These are phyloP conservation scores for Endomychus coccineus DNA, from an alignment of 2,888 invertebrate species.

Conservation along the genomic window DNA sequence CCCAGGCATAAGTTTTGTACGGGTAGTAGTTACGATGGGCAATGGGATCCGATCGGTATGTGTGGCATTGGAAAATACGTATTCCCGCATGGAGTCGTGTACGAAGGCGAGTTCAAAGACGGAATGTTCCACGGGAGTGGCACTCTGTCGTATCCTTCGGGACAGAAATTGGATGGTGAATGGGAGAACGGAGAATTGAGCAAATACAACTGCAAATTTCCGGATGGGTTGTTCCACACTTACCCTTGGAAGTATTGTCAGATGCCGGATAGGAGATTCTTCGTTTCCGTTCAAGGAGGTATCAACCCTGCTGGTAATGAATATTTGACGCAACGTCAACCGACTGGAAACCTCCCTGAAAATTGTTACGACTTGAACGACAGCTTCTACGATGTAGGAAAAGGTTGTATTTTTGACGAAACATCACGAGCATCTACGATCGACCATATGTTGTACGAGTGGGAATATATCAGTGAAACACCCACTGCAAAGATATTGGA, in stretches of 20 bases:
- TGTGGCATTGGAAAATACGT: conserved; percentile 53
- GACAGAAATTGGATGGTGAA: conserved; percentile 53
- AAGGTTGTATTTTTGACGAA: too few relatives aligned
- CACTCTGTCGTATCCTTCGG: conserved; percentile 53
- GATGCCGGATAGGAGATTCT: conserved; percentile 54
- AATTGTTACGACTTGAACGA: conserved; percentile 66
- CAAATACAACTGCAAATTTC: too few relatives aligned
- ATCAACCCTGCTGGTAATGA: conserved; percentile 59
- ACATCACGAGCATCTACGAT: too few relatives aligned
- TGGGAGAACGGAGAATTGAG: conserved; percentile 59
- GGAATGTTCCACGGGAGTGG: conserved; percentile 65
- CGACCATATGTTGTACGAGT: too few relatives aligned
- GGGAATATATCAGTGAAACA: too few relatives aligned
- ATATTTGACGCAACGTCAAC: conserved; percentile 52
- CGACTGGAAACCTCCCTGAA: conserved; percentile 51
- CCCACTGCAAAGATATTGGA: too few relatives aligned
- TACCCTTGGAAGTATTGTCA: too few relatives aligned
- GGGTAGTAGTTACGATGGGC: conserved; percentile 53
- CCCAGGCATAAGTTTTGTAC: too few relatives aligned
- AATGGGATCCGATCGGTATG: conserved; percentile 55
- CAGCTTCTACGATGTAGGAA: conserved; percentile 63
- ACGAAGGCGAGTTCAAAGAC: conserved; percentile 59
- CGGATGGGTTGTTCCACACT: too few relatives aligned
- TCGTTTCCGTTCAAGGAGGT: conserved; percentile 46
- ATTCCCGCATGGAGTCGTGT: conserved; percentile 53